Evolutionary conservation across 2,888 invertebrate species (phyloP).

Genomic region (Thymelicus lineola): DNA sequence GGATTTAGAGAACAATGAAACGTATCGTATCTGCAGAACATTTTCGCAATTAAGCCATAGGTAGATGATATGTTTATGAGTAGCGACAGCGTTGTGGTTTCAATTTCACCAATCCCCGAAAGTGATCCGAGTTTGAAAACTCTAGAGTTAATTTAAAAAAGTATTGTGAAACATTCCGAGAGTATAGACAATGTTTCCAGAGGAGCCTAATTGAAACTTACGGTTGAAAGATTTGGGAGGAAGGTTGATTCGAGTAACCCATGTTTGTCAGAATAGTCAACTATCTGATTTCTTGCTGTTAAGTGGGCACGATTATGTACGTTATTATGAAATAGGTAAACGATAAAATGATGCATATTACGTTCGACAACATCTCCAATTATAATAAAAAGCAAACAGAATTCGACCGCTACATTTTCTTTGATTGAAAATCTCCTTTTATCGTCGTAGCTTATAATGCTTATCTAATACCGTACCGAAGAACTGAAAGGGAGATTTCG

Average conservation of each 20-base stretch:
- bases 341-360: too few relatives aligned
- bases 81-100: neutral
- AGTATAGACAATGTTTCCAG: too few relatives aligned
- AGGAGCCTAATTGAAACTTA: too few relatives aligned
- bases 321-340: too few relatives aligned
- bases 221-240: too few relatives aligned
- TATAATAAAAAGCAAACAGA: neutral
- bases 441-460: conserved; percentile 1
- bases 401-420: neutral
- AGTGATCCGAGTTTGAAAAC: neutral
- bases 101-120: neutral
- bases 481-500: conserved; percentile 62
- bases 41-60: conserved; percentile 34
- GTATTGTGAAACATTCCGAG: too few relatives aligned
- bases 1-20: conserved; percentile 59
- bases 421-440: neutral
- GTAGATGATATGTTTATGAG: conserved; percentile 1
- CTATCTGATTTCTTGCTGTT: neutral
- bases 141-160: too few relatives aligned
- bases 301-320: too few relatives aligned
- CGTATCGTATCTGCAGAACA: conserved; percentile 43
- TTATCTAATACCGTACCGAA: conserved; percentile 50
- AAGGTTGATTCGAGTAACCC: too few relatives aligned
- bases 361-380: neutral
- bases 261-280: too few relatives aligned